Conservation (phyloP, 2,113 vertebrate genomes). For the Gasterosteus nipponicus region DNA sequence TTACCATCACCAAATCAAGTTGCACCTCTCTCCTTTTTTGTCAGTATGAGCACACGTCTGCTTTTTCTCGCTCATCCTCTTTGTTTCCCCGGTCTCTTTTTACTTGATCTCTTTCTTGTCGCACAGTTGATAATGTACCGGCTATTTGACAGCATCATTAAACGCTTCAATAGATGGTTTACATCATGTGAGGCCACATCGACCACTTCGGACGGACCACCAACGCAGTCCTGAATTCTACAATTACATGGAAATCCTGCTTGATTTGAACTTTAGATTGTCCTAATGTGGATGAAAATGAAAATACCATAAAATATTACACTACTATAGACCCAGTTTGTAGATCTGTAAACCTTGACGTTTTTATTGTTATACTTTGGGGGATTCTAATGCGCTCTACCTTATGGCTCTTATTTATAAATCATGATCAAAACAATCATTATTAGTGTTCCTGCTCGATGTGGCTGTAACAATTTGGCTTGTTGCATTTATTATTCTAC, state of each 20-base stretch:
- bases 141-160: neutral
- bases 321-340: neutral
- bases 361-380: neutral
- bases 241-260: neutral
- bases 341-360: neutral
- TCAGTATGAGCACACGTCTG: neutral
- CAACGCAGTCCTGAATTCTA: neutral
- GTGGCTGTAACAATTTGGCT: neutral
- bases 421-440: neutral
- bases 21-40: neutral
- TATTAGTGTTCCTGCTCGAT: neutral
- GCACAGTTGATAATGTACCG: neutral
- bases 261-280: neutral
- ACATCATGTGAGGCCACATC: neutral
- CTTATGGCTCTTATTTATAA: neutral
- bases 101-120: neutral
- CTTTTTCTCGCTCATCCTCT: neutral
- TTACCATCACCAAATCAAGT: neutral
- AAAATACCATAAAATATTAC: neutral
- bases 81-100: neutral
- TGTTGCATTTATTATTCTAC: no score
- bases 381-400: neutral
- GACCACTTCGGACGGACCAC: neutral
- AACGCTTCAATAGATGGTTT: neutral
- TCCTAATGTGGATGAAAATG: neutral